Evolutionary conservation across 2,888 invertebrate species (phyloP).

Genomic region (Lycaena phlaeas): DNA sequence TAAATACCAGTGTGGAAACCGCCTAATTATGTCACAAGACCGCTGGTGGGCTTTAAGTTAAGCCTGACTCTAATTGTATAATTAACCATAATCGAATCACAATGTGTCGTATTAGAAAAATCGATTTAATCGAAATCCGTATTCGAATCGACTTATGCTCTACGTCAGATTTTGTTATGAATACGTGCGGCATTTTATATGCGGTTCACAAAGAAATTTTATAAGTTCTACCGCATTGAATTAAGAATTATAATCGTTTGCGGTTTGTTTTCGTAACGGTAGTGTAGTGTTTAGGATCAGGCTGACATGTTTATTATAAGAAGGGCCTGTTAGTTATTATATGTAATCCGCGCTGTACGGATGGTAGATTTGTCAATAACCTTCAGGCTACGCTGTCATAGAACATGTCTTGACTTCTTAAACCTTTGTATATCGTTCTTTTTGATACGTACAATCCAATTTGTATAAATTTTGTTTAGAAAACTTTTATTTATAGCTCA

Average conservation of each 20-base stretch:
- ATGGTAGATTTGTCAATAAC: constrained; percentile 36
- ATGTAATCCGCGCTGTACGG: constrained; percentile 54
- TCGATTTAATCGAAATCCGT: constrained; percentile 61
- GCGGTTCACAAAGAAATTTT: no score
- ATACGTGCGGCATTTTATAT: constrained; percentile 21
- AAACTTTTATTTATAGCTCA: no score
- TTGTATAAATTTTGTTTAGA: no score
- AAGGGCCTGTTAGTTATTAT: constrained; percentile 67
- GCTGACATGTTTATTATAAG: constrained; percentile 69
- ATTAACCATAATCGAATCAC: constrained; percentile 59
- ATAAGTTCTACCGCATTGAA: not conserved
- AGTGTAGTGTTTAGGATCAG: constrained; percentile 51
- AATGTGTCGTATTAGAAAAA: constrained; percentile 62
- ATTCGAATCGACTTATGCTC: constrained; percentile 57
- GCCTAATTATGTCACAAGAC: constrained; percentile 37
- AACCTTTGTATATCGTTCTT: constrained; percentile 14
- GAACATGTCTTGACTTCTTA: constrained; percentile 13
- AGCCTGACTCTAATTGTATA: constrained; percentile 29
- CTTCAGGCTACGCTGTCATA: constrained; percentile 20
- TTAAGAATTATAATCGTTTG: constrained; percentile 6
- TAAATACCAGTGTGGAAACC: constrained; percentile 21
- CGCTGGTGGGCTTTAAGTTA: constrained; percentile 12
- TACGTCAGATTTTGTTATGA: constrained; percentile 61
- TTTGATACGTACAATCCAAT: constrained; percentile 1
- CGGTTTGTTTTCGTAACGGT: constrained; percentile 26